Evolutionary conservation across 2,888 invertebrate species (phyloP).

Genomic region (Athalia rosae): DNA sequence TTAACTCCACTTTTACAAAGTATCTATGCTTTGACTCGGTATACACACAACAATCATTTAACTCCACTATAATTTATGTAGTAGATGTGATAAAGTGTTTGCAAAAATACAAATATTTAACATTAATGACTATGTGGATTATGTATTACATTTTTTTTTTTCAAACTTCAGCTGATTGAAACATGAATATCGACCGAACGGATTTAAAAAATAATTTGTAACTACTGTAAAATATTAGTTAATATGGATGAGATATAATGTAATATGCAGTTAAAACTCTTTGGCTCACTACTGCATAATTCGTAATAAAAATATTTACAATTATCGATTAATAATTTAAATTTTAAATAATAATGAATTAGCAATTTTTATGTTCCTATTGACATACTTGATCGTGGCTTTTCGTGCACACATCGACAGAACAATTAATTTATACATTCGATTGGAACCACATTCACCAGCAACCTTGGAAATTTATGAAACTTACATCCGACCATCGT

Average conservation of each 20-base stretch:
- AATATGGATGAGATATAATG: slow-evolving; percentile 27
- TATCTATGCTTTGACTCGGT: slow-evolving; percentile 14
- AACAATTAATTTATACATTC: slow-evolving; percentile 30
- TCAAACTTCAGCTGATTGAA: not conserved
- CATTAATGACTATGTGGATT: not conserved
- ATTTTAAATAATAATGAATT: slow-evolving; percentile 33
- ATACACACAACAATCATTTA: slow-evolving; percentile 1
- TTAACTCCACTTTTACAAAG: slow-evolving; percentile 33
- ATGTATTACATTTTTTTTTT: not conserved
- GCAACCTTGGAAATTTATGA: not conserved
- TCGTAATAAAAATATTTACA: slow-evolving; percentile 34
- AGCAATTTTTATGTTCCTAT: slow-evolving; percentile 44
- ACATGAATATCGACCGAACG: slow-evolving; percentile 10
- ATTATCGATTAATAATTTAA: slow-evolving; percentile 36
- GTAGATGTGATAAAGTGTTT: slow-evolving; percentile 2
- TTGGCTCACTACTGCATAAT: slow-evolving; percentile 39
- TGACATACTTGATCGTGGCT: slow-evolving; percentile 39
- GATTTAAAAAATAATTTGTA: slow-evolving; percentile 30
- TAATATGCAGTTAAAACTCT: slow-evolving; percentile 34
- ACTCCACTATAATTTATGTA: not conserved
- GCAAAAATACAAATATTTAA: slow-evolving; percentile 1
- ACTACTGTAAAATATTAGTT: slow-evolving; percentile 21
- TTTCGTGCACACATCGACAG: slow-evolving; percentile 31
- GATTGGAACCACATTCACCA: not conserved
- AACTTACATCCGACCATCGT: not conserved